A percentile compares a stretch with the other conserved stretches of the same genome.
phyloP scores from a whole-genome alignment of 2,888 invertebrate species.

The Nebria brevicollis region DNA sequence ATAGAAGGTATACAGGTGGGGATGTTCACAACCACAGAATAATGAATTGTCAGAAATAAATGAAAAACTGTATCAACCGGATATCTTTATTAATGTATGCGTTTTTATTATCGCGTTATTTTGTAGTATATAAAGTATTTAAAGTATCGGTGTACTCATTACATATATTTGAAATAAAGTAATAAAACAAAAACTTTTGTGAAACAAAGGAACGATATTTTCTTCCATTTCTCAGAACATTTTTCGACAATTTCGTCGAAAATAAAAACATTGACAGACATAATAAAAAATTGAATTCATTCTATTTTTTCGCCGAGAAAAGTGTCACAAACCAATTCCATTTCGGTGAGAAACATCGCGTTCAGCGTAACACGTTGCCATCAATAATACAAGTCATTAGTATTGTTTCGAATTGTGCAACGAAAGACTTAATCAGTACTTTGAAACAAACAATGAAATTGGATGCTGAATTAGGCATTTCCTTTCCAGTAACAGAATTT shows the following conservation, averaged over 20 bases:
- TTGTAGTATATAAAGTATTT: too few relatives aligned
- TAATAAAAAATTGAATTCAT: background rate
- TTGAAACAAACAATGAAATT: background rate
- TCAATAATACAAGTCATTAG: background rate
- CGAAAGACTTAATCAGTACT: background rate
- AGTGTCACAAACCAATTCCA: background rate
- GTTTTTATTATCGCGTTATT: background rate
- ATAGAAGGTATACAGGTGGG: background rate
- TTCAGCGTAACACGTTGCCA: background rate
- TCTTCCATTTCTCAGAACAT: too few relatives aligned
- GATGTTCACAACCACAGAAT: constrained; percentile 2
- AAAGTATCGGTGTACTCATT: too few relatives aligned
- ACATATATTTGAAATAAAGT: too few relatives aligned
- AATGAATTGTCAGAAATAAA: constrained; percentile 18
- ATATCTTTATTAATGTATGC: constrained; percentile 4
- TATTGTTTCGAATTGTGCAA: background rate
- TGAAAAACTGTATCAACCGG: constrained; percentile 7
- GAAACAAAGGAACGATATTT: too few relatives aligned
- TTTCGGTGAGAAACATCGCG: background rate
- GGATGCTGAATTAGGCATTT: background rate
- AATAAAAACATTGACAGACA: background rate
- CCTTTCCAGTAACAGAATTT: background rate
- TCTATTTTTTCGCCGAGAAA: background rate
- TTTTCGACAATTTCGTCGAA: too few relatives aligned
- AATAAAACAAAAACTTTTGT: too few relatives aligned